phyloP scores from a whole-genome alignment of 2,797 vertebrate species.

The Enteromius argenteus region DNA sequence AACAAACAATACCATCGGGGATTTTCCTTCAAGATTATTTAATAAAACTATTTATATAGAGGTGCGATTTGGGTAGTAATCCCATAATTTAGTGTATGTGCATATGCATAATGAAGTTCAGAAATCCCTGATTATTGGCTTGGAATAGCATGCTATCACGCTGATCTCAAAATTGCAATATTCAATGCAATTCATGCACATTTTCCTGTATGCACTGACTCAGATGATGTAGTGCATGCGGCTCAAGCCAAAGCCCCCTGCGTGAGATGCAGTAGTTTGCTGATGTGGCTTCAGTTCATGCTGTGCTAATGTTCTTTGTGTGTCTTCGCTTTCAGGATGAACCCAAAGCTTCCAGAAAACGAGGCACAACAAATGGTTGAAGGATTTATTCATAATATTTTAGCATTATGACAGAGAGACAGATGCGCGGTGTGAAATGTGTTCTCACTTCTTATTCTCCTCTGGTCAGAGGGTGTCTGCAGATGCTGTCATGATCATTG shows the following conservation, averaged over 20 bases:
- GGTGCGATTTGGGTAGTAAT: background rate
- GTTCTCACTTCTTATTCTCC: background rate
- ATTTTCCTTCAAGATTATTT: background rate
- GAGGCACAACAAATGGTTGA: background rate
- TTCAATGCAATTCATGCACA: background rate
- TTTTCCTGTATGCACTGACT: background rate
- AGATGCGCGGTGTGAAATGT: background rate
- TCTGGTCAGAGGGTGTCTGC: slow-evolving; percentile 4
- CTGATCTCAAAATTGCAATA: background rate
- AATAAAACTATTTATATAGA: background rate
- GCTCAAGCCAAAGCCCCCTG: background rate
- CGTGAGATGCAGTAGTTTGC: background rate
- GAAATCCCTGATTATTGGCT: background rate
- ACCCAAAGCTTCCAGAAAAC: too few species aligned
- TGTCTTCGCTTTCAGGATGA: background rate
- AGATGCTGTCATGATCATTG: background rate
- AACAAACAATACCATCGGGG: background rate
- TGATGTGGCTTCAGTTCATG: background rate
- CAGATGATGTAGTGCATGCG: background rate
- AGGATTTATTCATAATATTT: background rate
- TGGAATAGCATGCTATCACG: background rate
- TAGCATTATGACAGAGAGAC: background rate
- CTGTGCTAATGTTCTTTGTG: background rate
- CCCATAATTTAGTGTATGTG: background rate
- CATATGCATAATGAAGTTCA: background rate